These are phyloP conservation scores for Athetis lepigone DNA, from an alignment of 2,888 invertebrate genomes.

Conservation along the genomic window DNA sequence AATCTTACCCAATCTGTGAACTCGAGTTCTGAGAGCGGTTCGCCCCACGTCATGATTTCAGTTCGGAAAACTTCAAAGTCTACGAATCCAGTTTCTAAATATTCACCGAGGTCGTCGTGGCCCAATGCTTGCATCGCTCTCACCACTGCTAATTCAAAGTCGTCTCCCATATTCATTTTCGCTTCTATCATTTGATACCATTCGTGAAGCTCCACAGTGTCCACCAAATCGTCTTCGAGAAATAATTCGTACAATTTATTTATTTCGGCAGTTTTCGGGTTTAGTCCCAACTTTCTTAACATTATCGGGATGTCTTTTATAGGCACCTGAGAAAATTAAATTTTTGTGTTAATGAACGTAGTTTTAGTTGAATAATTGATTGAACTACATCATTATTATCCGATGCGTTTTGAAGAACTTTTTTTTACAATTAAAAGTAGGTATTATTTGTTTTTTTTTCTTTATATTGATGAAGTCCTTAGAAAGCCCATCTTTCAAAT, in stretches of 20 bases:
- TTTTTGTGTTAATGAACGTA: constrained; percentile 3
- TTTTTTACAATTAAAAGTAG: constrained; percentile 9
- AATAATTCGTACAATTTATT: constrained; percentile 74
- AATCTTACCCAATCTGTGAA: constrained; percentile 80
- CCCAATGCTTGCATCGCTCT: constrained; percentile 81
- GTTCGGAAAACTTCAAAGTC: constrained; percentile 77
- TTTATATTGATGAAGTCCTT: background rate
- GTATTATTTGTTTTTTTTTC: constrained; percentile 11
- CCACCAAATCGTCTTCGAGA: constrained; percentile 84
- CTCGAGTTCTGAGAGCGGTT: constrained; percentile 80
- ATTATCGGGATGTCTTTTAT: constrained; percentile 77
- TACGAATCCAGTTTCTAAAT: constrained; percentile 75
- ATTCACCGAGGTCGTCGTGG: constrained; percentile 74
- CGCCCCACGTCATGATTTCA: constrained; percentile 84
- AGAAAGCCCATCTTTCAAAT: no score
- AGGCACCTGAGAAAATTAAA: constrained; percentile 71
- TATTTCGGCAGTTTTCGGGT: constrained; percentile 82
- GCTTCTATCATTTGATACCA: constrained; percentile 86
- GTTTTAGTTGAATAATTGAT: background rate
- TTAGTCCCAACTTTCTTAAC: constrained; percentile 84
- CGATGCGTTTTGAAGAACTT: constrained; percentile 14
- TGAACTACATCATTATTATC: constrained; percentile 8
- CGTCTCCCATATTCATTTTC: constrained; percentile 84
- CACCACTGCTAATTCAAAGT: constrained; percentile 79
- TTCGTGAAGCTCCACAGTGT: constrained; percentile 83